Evolutionary conservation across 1,140 invertebrate genomes (phyloP), one percentile per base, ranked within the genome.

Genomic region (Cryptotermes secundus): DNA sequence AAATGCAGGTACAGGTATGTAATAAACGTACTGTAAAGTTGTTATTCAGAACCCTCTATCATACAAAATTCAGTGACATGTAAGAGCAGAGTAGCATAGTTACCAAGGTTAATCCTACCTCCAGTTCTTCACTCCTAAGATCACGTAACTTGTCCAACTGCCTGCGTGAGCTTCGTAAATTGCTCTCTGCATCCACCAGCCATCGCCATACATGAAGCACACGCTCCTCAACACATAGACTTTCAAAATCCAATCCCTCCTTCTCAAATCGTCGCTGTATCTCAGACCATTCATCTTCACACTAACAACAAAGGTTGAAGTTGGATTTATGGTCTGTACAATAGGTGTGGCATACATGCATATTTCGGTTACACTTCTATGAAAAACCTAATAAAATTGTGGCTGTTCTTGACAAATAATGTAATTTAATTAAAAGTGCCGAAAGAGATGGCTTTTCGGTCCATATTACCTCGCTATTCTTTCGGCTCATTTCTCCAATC

Each of bases 171-270:
- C 88, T 88, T 38, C 87, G 86, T 38, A 90, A 85, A 87, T 90
- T 90, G 79, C 87, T 89, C 85, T 90, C 89, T 19, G 89, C 89
- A 86, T 90, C 89, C 34, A 88, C 88, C 34, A 90, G 84, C 89
- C 89, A 90, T 82, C 89, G 85, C 89, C 89, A 90, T 22, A 89
- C 87, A 86, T 89, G 88, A 79, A 90, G 85, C 34, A 89, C 72
- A 83, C 87, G 83, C 80, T 89, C 88, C 81, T 89, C 88, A 34
- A 85, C 12, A 80, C 86, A 85, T 22, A 89, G 82, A 72, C 79
- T 86, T 34, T 87, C 86, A 83, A 86, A 89, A 85, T 89, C 87
- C 81, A 89, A 84, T 12, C 88, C 88, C 86, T 89, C 88, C 85
- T 88, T 88, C 83, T 86, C 86, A 87, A 89, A 89, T 34, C 88